These are phyloP conservation scores for Ethmia dodecea DNA, from an alignment of 2,888 invertebrate genomes.

Conservation along the genomic window DNA sequence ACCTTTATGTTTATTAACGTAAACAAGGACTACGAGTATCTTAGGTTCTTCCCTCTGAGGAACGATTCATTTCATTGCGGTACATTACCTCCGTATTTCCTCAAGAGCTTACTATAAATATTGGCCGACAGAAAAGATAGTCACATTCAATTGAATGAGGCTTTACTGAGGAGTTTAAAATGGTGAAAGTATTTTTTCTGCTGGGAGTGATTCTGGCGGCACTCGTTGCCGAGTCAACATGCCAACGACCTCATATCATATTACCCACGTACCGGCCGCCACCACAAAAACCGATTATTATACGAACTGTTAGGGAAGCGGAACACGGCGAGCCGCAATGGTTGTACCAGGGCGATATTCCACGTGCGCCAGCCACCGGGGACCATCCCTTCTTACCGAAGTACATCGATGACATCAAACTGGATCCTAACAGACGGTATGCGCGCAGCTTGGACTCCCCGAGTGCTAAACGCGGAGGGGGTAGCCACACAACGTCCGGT, in stretches of 20 bases:
- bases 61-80: too few species aligned
- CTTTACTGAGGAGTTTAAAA: constrained; percentile 2
- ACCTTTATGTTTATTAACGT: too few species aligned
- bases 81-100: too few species aligned
- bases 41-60: too few species aligned
- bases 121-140: too few species aligned
- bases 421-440: constrained; percentile 28
- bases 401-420: constrained; percentile 30
- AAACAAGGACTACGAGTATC: too few species aligned
- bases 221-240: constrained; percentile 24
- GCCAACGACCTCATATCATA: constrained; percentile 21
- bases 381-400: constrained; percentile 26
- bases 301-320: constrained; percentile 20
- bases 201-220: constrained; percentile 19
- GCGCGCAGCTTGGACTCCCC: constrained; percentile 34
- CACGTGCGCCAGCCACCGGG: constrained; percentile 21
- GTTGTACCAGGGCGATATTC: constrained; percentile 21
- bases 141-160: not conserved
- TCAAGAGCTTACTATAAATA: too few species aligned
- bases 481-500: constrained; percentile 26
- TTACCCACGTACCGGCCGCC: constrained; percentile 27
- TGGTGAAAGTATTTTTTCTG: constrained; percentile 7
- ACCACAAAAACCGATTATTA: constrained; percentile 8
- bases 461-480: constrained; percentile 30
- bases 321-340: constrained; percentile 23